A percentile compares a stretch with the other conserved stretches of the same genome.
Evolutionary conservation across 2,888 invertebrate genomes (phyloP).

Genomic region (Drepanosiphum platanoidis): DNA sequence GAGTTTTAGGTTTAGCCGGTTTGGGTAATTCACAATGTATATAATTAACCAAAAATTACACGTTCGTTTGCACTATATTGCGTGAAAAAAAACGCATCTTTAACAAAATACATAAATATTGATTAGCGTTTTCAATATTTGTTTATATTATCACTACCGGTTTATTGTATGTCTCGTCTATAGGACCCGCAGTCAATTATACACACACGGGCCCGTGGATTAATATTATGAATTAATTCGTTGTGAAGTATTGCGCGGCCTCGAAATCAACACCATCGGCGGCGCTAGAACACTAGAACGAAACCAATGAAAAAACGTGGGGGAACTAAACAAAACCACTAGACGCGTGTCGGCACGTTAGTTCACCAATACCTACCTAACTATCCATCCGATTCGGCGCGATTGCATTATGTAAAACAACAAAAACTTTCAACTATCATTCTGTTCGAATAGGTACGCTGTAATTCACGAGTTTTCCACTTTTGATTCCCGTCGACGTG

Average conservation of each 20-base stretch:
- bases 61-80: no score
- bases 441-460: no score
- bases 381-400: conserved; percentile 22
- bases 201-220: not conserved
- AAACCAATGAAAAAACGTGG: conserved; percentile 59
- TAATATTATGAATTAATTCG: conserved; percentile 37
- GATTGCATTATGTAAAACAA: conserved; percentile 11
- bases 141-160: not conserved
- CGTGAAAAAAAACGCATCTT: no score
- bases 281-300: conserved; percentile 28
- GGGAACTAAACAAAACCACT: conserved; percentile 28
- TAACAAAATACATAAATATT: not conserved
- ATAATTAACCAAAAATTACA: no score
- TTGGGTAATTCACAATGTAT: no score
- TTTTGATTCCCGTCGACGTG: no score
- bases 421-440: no score
- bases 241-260: conserved; percentile 19
- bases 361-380: no score
- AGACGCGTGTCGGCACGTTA: not conserved
- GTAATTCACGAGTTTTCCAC: no score
- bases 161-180: not conserved
- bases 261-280: conserved; percentile 54
- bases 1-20: no score
- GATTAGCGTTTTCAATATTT: conserved; percentile 7
- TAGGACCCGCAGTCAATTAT: not conserved